Base-by-base conservation (phyloP, 1,140 invertebrate genomes). In the Platyscapa corneri region DNA sequence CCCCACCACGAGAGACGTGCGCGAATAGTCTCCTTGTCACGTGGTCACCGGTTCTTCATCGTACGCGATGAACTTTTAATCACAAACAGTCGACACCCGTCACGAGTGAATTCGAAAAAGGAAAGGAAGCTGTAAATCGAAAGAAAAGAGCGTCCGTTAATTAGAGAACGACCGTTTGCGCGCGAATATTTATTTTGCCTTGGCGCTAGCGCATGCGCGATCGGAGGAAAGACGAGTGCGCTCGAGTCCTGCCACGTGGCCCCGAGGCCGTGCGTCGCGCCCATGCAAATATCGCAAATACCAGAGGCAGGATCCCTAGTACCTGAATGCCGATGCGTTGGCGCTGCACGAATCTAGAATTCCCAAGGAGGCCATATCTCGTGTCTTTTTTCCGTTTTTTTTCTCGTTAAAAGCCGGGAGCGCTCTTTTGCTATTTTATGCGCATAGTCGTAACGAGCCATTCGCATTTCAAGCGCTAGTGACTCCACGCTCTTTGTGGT, bases 271-370 rank as follows among this genome's bases (percentile, higher is more conserved):
- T 12, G 65, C 42, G 42, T 14, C 16, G 79, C 42, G 42, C 32
- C 3, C 46, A 75, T 83, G 81, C 70, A 82, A 82, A 82, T 82
- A 27, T 53, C 72, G 60, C 60, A 5, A 8, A 74, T 74, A n/a
- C 34, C 30, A 8, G n/a, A 34, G 12, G 14, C 46, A 32, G 23
- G 77, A 14, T 37, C n/a, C 70, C 70, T n/a, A 64, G 32, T 23
- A 79, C 20, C 42, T 34, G 64, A 34, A 81, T 81, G 67, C 79
- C 79, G 64, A 81, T 46, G 79, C 64, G 37, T 67, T 64, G 23
- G 34, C 42, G 23, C 49, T 64, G 53, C 77, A 39, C 34, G 56
- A 10, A 23, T 60, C 37, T 32, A 46, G 56, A 80, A 80, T 80
- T 46, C 37, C 37, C 78, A 46, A 46, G 49, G 76, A 60, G 49